phyloP scores from a whole-genome alignment of 2,113 vertebrate genomes.

The Sylvilagus bachmani region DNA sequence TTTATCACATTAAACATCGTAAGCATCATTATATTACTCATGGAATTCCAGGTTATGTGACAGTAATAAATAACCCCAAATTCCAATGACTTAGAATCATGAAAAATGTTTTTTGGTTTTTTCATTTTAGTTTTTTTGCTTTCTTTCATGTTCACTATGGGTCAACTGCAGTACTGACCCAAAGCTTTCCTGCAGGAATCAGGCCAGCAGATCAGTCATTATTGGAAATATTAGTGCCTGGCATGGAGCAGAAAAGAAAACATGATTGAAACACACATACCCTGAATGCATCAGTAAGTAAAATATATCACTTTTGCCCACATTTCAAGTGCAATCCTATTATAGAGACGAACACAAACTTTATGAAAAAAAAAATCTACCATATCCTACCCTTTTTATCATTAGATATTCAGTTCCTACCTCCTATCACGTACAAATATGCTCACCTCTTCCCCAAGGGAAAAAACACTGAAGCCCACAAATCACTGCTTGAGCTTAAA shows the following conservation, averaged over 20 bases:
- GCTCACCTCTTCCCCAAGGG: not conserved
- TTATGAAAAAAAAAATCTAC: not conserved
- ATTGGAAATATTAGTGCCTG: not conserved
- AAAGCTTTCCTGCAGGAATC: not conserved
- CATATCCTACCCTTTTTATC: not conserved
- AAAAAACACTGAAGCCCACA: slow-evolving; percentile 18
- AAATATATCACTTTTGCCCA: not conserved
- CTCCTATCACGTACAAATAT: not conserved
- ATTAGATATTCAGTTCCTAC: not conserved
- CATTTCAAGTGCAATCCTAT: slow-evolving; percentile 1
- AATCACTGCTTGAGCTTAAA: slow-evolving; percentile 6
- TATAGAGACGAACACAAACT: not conserved
- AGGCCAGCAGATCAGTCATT: not conserved
- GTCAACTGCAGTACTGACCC: not conserved
- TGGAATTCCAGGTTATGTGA: not conserved
- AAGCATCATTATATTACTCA: not conserved
- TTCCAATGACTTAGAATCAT: not conserved
- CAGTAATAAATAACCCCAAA: not conserved
- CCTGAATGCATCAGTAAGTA: not conserved
- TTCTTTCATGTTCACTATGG: not conserved
- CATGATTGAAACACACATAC: not conserved
- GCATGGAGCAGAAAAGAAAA: not conserved
- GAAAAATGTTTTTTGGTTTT: not conserved
- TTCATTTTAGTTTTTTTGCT: not conserved
- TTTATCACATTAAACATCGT: not conserved